phyloP scores from a whole-genome alignment of 2,113 vertebrate genomes.

The Vimba vimba region DNA sequence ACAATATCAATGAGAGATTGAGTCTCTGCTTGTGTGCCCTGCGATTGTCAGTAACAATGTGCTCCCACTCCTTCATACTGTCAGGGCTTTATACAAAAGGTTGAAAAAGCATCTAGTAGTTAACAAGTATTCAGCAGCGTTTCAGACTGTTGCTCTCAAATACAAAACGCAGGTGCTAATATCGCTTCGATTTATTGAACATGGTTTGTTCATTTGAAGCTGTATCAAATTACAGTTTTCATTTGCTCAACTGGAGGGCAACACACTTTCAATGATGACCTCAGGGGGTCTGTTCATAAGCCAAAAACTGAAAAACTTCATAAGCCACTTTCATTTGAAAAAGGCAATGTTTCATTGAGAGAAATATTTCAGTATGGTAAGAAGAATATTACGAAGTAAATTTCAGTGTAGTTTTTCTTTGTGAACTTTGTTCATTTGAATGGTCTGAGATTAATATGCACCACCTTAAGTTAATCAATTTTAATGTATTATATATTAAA shows the following conservation, averaged over 20 bases:
- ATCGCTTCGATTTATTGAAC: not conserved
- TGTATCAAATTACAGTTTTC: no score
- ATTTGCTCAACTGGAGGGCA: not conserved
- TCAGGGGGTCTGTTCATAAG: not conserved
- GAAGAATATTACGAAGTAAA: no score
- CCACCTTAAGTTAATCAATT: not conserved
- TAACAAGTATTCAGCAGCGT: slow-evolving; percentile 18
- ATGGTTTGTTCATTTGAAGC: not conserved
- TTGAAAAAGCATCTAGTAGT: not conserved
- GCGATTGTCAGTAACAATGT: slow-evolving; percentile 37
- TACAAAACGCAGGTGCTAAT: not conserved
- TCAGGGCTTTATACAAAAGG: slow-evolving; percentile 1
- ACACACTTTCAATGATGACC: not conserved
- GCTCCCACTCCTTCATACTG: slow-evolving; percentile 34
- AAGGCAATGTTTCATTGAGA: no score
- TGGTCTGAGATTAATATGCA: not conserved
- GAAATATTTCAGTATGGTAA: no score
- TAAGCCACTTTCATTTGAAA: no score
- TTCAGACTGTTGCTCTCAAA: not conserved
- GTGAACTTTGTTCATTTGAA: no score
- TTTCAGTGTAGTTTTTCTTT: no score
- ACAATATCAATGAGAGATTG: slow-evolving; percentile 36
- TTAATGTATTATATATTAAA: not conserved
- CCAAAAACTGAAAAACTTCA: not conserved
- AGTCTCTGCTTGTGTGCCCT: slow-evolving; percentile 30